Conservation (phyloP, 2,888 invertebrate species). For the Drosophila antonietae region DNA sequence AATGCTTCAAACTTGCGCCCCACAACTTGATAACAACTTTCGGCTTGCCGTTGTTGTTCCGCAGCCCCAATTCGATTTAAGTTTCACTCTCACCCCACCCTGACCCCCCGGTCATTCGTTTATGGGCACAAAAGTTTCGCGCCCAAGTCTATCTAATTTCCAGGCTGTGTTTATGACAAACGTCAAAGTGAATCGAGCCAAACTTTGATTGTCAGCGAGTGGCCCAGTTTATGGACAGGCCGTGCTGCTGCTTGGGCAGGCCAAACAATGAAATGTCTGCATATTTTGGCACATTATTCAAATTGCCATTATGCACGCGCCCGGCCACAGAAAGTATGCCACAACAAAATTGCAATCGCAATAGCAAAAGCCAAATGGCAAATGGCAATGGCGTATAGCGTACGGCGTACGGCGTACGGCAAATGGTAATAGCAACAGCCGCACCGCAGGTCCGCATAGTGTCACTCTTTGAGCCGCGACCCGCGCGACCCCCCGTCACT, state of each 20-base stretch:
- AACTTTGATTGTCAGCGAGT: constrained; percentile 49
- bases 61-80: constrained; percentile 59
- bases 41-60: constrained; percentile 21
- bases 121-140: constrained; percentile 34
- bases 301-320: constrained; percentile 78
- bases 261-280: constrained; percentile 73
- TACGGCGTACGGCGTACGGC: constrained; percentile 9
- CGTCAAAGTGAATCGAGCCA: constrained; percentile 29
- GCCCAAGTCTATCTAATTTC: constrained; percentile 42
- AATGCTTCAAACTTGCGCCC: constrained; percentile 50
- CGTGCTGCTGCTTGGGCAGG: not conserved
- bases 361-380: constrained; percentile 17
- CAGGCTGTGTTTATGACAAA: constrained; percentile 45
- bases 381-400: constrained; percentile 10
- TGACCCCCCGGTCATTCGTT: constrained; percentile 45
- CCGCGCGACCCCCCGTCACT: not conserved
- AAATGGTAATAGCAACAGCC: constrained; percentile 38
- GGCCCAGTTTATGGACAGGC: constrained; percentile 15
- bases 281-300: constrained; percentile 79
- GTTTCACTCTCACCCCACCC: constrained; percentile 18
- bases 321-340: constrained; percentile 54
- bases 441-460: constrained; percentile 25
- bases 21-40: constrained; percentile 52
- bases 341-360: constrained; percentile 55
- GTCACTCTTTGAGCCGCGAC: constrained; percentile 4